phyloP scores from a whole-genome alignment of 2,797 vertebrate genomes.

The Ctenopoma multispine region DNA sequence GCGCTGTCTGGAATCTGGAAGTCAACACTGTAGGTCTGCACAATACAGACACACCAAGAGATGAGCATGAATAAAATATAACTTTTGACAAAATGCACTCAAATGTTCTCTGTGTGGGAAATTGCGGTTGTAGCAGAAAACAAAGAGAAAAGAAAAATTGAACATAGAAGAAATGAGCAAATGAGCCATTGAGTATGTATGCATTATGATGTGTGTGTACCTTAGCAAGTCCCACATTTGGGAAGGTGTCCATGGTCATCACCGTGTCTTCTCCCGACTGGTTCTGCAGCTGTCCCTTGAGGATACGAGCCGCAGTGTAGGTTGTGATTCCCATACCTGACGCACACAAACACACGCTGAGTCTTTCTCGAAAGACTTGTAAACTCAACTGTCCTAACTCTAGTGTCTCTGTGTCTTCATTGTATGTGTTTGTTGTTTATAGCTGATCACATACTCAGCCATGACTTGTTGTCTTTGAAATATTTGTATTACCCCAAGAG shows the following conservation, averaged over 20 bases:
- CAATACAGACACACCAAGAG: slow-evolving; percentile 16
- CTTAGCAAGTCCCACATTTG: slow-evolving; percentile 81
- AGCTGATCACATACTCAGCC: no score
- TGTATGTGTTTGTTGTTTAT: neutral
- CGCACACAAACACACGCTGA: slow-evolving; percentile 6
- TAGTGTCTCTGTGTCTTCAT: neutral
- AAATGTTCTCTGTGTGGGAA: neutral
- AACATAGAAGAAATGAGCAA: no score
- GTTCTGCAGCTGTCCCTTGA: slow-evolving; percentile 85
- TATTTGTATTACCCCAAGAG: neutral
- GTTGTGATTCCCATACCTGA: slow-evolving; percentile 87
- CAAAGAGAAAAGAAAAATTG: no score
- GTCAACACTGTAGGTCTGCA: slow-evolving; percentile 85
- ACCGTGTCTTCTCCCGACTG: slow-evolving; percentile 83
- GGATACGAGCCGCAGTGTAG: slow-evolving; percentile 83
- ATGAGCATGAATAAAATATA: neutral
- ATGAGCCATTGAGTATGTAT: slow-evolving; percentile 8
- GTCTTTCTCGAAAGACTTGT: no score
- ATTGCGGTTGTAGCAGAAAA: slow-evolving; percentile 4
- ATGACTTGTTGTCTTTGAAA: slow-evolving; percentile 6
- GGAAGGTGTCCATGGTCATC: slow-evolving; percentile 87
- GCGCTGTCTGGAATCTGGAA: slow-evolving; percentile 87
- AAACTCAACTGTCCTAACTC: neutral
- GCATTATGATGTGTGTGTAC: slow-evolving; percentile 52
- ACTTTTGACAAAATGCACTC: neutral